These are phyloP conservation scores for Drosophila eugracilis DNA, from an alignment of 1,140 invertebrate genomes.

Conservation along the genomic window DNA sequence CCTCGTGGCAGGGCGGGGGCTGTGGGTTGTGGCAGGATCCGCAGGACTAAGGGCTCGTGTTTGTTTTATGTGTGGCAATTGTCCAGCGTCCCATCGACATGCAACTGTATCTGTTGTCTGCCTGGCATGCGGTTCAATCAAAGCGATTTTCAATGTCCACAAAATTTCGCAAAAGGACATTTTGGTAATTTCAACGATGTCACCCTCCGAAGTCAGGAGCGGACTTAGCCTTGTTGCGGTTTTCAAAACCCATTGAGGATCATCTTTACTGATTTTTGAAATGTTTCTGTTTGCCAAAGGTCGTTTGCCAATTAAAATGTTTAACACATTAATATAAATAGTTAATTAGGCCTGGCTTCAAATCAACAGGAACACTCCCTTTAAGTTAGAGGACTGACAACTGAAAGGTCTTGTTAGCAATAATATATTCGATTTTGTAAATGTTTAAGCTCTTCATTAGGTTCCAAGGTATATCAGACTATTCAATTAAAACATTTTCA, in stretches of 20 bases:
- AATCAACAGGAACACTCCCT: no score
- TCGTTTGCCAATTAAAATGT: no score
- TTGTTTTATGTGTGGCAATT: slow-evolving; percentile 80
- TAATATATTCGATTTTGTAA: no score
- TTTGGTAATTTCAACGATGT: slow-evolving; percentile 80
- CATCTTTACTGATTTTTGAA: not conserved
- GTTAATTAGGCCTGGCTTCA: no score
- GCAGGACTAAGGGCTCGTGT: slow-evolving; percentile 40
- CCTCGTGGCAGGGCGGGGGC: not conserved
- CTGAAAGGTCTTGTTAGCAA: no score
- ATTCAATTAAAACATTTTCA: no score
- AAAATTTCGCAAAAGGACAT: slow-evolving; percentile 83
- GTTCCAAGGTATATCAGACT: no score
- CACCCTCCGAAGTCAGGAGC: slow-evolving; percentile 22
- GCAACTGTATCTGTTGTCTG: slow-evolving; percentile 58
- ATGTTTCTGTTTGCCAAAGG: no score
- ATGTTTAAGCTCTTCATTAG: no score
- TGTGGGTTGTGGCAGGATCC: slow-evolving; percentile 21
- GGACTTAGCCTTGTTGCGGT: not conserved
- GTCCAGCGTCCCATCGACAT: slow-evolving; percentile 60
- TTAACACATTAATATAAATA: no score
- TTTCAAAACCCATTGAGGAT: not conserved
- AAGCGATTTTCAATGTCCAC: slow-evolving; percentile 83
- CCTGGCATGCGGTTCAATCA: slow-evolving; percentile 78
- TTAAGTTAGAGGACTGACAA: no score